Evolutionary conservation across 1,140 invertebrate species (phyloP).

Genomic region (Orchesella cincta): DNA sequence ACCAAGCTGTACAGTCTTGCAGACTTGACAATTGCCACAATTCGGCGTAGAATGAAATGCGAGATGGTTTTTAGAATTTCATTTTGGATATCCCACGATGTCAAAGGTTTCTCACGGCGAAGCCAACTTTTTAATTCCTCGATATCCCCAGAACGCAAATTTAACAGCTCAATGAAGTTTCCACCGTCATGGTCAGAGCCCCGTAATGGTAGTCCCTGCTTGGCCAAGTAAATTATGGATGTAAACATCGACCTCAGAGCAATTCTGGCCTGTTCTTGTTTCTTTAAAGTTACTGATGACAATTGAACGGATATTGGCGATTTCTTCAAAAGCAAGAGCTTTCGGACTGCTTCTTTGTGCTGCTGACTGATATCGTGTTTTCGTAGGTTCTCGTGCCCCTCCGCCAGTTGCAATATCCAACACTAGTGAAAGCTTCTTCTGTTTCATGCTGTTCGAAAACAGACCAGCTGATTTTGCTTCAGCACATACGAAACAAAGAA

Average conservation of each 20-base stretch:
- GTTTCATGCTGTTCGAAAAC: background rate
- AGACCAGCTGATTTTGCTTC: background rate
- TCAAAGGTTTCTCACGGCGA: background rate
- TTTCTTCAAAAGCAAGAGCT: background rate
- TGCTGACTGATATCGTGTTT: background rate
- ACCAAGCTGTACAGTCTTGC: background rate
- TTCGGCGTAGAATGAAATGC: background rate
- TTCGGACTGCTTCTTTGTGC: background rate
- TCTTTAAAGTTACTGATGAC: background rate
- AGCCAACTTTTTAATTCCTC: background rate
- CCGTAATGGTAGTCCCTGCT: background rate
- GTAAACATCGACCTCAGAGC: background rate
- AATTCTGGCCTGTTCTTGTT: background rate
- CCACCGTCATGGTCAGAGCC: slow-evolving; percentile 22
- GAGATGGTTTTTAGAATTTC: background rate
- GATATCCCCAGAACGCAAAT: background rate
- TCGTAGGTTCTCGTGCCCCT: background rate
- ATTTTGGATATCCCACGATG: background rate
- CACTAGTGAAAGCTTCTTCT: background rate
- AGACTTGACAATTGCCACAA: background rate
- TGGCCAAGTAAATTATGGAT: background rate
- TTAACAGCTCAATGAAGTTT: slow-evolving; percentile 15
- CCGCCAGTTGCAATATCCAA: background rate
- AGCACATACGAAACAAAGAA: background rate
- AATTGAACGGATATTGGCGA: background rate